Base-by-base conservation (phyloP, 2,797 vertebrate species). In the Liparis tanakae region DNA sequence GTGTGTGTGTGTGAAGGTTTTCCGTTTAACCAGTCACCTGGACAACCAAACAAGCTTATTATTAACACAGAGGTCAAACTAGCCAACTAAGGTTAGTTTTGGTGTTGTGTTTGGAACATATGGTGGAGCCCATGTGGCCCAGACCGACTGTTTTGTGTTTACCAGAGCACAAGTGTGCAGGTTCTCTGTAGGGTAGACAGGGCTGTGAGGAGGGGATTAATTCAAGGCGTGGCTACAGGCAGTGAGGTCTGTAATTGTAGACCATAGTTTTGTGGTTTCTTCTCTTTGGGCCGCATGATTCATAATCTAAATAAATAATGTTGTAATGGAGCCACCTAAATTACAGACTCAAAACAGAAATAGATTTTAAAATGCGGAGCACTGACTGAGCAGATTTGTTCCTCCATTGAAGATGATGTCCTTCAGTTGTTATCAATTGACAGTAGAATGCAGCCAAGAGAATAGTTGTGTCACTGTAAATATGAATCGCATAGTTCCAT, bases 261-360 rank as follows among this genome's bases (percentile, higher is more conserved):
- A 89, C 86, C 86, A 3, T 82, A 85, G 86, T 90, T 90, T 88
- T 88, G 90, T 83, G 92, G 92, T 92, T 93, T 87, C 71, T 90
- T 81, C 77, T 90, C 74, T 81, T 79, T 72, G 81, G 89, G 88
- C 89, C 66, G 77, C 84, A 88, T 89, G 90, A 92, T 93, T 93
- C 89, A 86, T 90, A 93, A 93, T 90, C 83, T 92, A 93, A 93
- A 94, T 94, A 94, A 94, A 93, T 93, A 93, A 93, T 92, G 80
- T 88, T 92, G 92, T 93, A 94, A 93, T 93, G 85, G 86, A 91
- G 85, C 86, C 87, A 89, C 90, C 88, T 51, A 93, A 94, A 94
- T 94, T 93, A 94, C 90, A 94, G 93, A 87, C 85, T 88, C 33
- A 75, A 79, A 76, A 83, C 86, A 84, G 87, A 93, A 94, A 92